Percentiles rank a stretch among this genome's conserved stretches.
Conservation (phyloP, 2,113 vertebrate genomes). For the Seriola rivoliana region DNA sequence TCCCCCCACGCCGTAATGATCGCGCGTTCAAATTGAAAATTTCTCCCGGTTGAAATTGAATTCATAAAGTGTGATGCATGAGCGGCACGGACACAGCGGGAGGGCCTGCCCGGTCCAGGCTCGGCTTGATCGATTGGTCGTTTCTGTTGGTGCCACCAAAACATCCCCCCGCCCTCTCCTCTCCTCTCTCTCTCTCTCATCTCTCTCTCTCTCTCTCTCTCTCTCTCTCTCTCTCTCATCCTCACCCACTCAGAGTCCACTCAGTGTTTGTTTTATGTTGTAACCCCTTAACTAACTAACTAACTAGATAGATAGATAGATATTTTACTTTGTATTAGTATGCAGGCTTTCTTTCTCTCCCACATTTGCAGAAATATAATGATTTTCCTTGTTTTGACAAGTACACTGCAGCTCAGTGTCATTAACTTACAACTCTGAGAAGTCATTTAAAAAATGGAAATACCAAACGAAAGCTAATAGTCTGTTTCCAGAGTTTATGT, state of each 20-base stretch:
- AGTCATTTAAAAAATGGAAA: neutral
- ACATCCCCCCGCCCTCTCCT: neutral
- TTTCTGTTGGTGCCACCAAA: slow-evolving; percentile 94
- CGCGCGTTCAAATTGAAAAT: slow-evolving; percentile 99
- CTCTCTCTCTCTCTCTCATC: neutral
- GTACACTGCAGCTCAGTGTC: neutral
- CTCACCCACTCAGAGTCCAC: neutral
- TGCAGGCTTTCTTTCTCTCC: neutral
- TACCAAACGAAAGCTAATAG: neutral
- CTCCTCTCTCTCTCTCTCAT: neutral
- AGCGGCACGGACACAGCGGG: slow-evolving; percentile 93
- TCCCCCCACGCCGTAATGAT: slow-evolving; percentile 99
- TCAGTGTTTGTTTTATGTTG: neutral
- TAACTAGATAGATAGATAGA: neutral
- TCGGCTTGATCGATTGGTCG: slow-evolving; percentile 94
- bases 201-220: neutral
- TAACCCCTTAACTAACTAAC: neutral
- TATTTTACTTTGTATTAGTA: no score
- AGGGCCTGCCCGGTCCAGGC: slow-evolving; percentile 87
- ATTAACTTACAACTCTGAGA: neutral
- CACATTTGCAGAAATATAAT: neutral
- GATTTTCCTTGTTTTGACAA: neutral
- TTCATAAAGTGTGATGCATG: slow-evolving; percentile 99
- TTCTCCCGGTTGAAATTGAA: slow-evolving; percentile 99
- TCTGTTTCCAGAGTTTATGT: neutral